phyloP scores from a whole-genome alignment of 1,140 invertebrate species.

The Calliphora vicina region DNA sequence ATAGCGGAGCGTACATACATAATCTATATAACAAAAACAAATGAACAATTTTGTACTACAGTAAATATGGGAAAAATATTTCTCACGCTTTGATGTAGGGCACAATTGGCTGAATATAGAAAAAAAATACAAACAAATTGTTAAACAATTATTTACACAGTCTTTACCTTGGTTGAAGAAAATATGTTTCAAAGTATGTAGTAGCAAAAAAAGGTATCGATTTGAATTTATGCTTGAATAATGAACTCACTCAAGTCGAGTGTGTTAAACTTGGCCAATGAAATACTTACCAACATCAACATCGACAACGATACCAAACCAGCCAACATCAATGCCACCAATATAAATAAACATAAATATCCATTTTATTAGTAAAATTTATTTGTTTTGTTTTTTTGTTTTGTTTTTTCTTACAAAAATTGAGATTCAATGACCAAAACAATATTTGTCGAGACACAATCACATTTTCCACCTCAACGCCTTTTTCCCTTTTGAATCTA shows the following conservation, averaged over 20 bases:
- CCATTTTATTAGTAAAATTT: constrained; percentile 31
- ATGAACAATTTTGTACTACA: too few relatives aligned
- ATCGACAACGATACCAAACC: background rate
- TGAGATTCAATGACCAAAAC: constrained; percentile 27
- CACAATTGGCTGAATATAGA: too few relatives aligned
- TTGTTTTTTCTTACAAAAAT: constrained; percentile 2
- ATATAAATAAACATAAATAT: constrained; percentile 22
- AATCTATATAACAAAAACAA: too few relatives aligned
- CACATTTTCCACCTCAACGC: constrained; percentile 25
- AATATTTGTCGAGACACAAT: constrained; percentile 19
- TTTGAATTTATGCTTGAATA: constrained; percentile 34
- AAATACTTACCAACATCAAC: background rate
- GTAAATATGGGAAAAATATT: too few relatives aligned
- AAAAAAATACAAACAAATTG: background rate
- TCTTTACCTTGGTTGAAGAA: background rate
- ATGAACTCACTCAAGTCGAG: constrained; percentile 12
- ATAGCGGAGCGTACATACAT: too few relatives aligned
- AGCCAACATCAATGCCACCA: background rate
- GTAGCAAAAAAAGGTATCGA: background rate
- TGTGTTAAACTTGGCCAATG: constrained; percentile 25
- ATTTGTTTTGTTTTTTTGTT: constrained; percentile 24
- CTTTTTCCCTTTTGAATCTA: background rate
- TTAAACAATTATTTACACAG: background rate
- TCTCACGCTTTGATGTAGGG: too few relatives aligned
- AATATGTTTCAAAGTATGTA: background rate